phyloP scores from a whole-genome alignment of 2,797 vertebrate species.

The Pseudochirops cupreus region DNA sequence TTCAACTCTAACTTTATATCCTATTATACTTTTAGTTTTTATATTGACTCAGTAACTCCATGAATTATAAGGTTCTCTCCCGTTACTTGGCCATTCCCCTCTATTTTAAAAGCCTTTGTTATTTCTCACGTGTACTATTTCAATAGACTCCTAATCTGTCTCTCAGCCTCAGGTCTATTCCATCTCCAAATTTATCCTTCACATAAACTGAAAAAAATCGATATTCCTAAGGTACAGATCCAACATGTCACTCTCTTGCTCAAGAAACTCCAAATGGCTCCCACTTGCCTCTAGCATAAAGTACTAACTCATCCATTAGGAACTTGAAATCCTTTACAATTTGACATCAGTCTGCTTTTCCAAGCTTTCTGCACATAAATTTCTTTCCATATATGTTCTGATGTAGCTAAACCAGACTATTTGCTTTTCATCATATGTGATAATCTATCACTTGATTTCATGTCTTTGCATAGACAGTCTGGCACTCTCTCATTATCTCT shows the following conservation, averaged over 20 bases:
- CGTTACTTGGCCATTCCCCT: not conserved
- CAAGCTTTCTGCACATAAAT: not conserved
- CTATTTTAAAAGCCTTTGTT: not conserved
- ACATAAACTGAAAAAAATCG: not conserved
- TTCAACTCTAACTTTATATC: not conserved
- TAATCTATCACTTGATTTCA: not conserved
- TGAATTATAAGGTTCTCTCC: not conserved
- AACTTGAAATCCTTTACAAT: not conserved
- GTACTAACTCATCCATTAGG: not conserved
- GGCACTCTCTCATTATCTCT: not conserved
- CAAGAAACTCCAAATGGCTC: not conserved
- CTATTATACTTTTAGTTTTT: not conserved
- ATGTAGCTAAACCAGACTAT: not conserved
- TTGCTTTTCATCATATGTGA: not conserved
- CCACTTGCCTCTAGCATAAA: not conserved
- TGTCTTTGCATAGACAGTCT: not conserved
- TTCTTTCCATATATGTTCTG: not conserved
- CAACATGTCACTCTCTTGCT: not conserved
- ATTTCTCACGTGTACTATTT: not conserved
- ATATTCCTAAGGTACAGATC: not conserved
- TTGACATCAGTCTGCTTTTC: not conserved
- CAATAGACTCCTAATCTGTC: not conserved
- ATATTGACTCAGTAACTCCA: not conserved
- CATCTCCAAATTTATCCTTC: not conserved
- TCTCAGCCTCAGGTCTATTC: not conserved